Evolutionary conservation across 2,113 vertebrate species (phyloP).

Genomic region (Tragelaphus imberbis): DNA sequence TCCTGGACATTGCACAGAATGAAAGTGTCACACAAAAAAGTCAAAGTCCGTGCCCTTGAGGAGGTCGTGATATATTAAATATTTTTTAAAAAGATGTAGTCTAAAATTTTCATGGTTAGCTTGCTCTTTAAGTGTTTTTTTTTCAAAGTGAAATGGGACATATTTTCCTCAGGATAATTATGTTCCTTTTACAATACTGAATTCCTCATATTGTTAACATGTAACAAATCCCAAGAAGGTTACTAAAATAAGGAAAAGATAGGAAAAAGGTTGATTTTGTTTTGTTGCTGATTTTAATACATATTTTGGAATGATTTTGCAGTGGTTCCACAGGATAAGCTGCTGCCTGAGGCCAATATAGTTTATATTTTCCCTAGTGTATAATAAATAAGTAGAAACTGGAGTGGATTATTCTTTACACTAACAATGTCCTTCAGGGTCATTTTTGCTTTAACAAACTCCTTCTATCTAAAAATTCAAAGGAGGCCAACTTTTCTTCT

Average conservation of each 20-base stretch:
- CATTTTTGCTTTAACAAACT: slow-evolving; percentile 31
- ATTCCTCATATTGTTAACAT: background rate
- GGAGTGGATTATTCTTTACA: background rate
- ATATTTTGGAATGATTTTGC: background rate
- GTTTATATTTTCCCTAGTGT: slow-evolving; percentile 24
- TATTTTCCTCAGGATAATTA: slow-evolving; percentile 7
- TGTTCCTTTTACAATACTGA: background rate
- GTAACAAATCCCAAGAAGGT: background rate
- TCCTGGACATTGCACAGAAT: background rate
- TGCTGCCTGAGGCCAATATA: slow-evolving; percentile 12
- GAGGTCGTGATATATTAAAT: background rate
- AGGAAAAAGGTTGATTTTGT: background rate
- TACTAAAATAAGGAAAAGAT: slow-evolving; percentile 1
- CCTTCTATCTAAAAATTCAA: background rate
- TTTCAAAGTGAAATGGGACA: background rate
- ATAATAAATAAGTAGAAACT: slow-evolving; percentile 39
- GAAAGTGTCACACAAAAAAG: background rate
- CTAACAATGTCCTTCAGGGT: background rate
- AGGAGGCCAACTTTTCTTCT: slow-evolving; percentile 51
- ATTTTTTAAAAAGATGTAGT: background rate
- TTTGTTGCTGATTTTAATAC: slow-evolving; percentile 9
- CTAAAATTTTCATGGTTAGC: background rate
- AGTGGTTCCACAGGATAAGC: background rate
- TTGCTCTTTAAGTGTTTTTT: slow-evolving; percentile 15
- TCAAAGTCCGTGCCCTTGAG: background rate